Evolutionary conservation across 2,888 invertebrate species (phyloP), one percentile per base, ranked within the genome.

Genomic region (Folsomia candida): DNA sequence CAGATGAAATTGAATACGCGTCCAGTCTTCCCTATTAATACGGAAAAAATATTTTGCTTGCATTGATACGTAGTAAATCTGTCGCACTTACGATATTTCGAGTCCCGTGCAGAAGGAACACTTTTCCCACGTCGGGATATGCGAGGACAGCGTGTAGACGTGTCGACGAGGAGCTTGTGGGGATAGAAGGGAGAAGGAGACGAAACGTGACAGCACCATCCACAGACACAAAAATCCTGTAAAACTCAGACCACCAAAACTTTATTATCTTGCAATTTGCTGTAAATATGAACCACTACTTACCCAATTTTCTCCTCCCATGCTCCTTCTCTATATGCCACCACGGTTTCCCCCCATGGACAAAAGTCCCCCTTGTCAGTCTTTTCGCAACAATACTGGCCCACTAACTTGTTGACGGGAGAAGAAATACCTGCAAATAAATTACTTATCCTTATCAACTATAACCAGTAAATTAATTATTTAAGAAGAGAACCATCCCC

Each of bases 311-410:
- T 59, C 1, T 25, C 1, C n/a, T n/a, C n/a, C n/a, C n/a, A n/a
- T 6, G 75, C 69, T 11, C 28, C 11, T 62, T 76, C 73, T 11
- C 20, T 26, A 54, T 75, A 78, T 0, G 74, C 75, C 24, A 79
- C 65, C 3, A 78, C 76, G 1, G 71, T 59, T 24, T 77, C 69
- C 25, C 74, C 77, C 27, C 72, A 62, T 14, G 70, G 67, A 60
- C 79, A 79, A 37, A 51, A 69, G 0, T 51, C 22, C 11, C 51
- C 20, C 9, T 4, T 37, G 14, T 59, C 9, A 0, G 75, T 37
- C 54, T 71, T 77, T n/a, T 37, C 37, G 59, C 78, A 78, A 57
- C 78, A 78, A 29, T 58, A 74, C 61, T 77, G 77, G 20, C 63
- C 62, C 1, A 78, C 60, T 4, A 78, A 18, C 67, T 62, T 71